Evolutionary conservation across 2,888 invertebrate genomes (phyloP), one percentile per base, ranked within the genome.

Genomic region (Gortyna flavago): DNA sequence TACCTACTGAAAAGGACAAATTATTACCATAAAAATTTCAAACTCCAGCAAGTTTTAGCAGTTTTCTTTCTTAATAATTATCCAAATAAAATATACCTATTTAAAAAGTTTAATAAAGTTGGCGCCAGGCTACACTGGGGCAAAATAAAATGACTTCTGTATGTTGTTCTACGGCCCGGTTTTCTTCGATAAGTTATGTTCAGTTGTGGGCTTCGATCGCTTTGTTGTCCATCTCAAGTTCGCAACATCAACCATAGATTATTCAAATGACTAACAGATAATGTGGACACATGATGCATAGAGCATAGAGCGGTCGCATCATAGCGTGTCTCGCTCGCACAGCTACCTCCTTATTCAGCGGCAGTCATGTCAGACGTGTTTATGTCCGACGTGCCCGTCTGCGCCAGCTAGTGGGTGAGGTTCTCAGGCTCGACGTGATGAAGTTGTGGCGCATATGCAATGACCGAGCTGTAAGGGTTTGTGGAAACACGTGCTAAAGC

Each of bases 291-390:
- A 57, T 32, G 67, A 73, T 38, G 65, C 54, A 81, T 67, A 82
- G 75, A 82, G 65, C 54, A 81, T 67, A 82, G 75, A 82, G 69
- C 38, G 69, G 69, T 21, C 66, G 59, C 57, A n/a, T 79, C 72
- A 75, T 77, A 74, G 13, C 7, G 35, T 29, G 21, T 13, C 62
- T 57, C 54, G 16, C 64, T 72, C 71, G 9, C 35, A 61, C 18
- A 44, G 44, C 29, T 44, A 1, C 9, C n/a, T 64, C 41, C 51
- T 74, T 76, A n/a, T 65, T 5, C 29, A 65, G 64, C 64, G 21
- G 32, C 75, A 25, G 74, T 48, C 76, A 29, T 38, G 51, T 38
- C 9, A 7, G 57, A 73, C 35, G 32, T 68, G 67, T 81, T 74
- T 78, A 81, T 48, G 59, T 59, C 9, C 29, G 48, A 77, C 54